Evolutionary conservation across 2,113 vertebrate species (phyloP), one percentile per base, ranked within the genome.

Genomic region (Tursiops truncatus): DNA sequence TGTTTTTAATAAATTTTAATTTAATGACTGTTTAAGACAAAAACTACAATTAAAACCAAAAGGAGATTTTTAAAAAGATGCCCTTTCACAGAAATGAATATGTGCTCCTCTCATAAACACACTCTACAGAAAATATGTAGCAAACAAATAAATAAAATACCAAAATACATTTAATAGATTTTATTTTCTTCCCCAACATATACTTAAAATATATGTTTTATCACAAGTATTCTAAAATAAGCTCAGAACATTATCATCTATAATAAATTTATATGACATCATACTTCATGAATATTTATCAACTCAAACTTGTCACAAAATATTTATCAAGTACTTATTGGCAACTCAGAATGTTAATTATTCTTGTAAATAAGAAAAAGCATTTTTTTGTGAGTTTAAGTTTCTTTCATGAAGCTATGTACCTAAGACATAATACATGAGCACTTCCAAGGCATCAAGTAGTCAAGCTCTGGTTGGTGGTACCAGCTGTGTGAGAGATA

Each of bases 11-110:
- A 90, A 44, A 82, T n/a, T 81, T 77, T 60, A 89, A 33, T 47
- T 94, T 74, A 63, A 94, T 74, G 5, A 89, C 20, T n/a, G 31
- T 50, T 89, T 92, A 94, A 88, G 25, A 63, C 93, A 81, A 87
- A 50, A 53, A 18, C 38, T 74, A 56, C 0, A 68, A 41, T 84
- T 73, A 73, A 89, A 94, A 82, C 76, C 15, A 84, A 90, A 81
- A 38, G 17, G n/a, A 56, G 38, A 86, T 77, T 53, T 84, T 70
- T 6, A 12, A 74, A 67, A 92, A 63, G 25, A 74, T 50, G 56
- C 23, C 31, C 1, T 53, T 20, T 62, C 11, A 79, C 11, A 28
- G 67, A 92, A 89, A 68, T 44, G 15, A 74, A 56, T 41, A 56
- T 41, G 8, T 25, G 58, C 1, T 38, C 28, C 21, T 80, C 56